These are phyloP conservation scores for Hydriomena furcata DNA, from an alignment of 2,888 invertebrate species.

Conservation along the genomic window DNA sequence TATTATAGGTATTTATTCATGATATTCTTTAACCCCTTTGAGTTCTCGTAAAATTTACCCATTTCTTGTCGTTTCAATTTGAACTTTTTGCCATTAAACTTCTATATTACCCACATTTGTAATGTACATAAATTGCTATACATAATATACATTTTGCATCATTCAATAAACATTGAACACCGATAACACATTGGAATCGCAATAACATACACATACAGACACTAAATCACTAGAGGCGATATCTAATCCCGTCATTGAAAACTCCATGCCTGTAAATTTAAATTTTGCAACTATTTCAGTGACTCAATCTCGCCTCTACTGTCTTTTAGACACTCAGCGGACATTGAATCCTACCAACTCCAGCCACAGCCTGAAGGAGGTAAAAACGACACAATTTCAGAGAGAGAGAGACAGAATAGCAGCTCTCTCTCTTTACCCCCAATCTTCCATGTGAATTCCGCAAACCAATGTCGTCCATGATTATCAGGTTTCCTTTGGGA, in stretches of 20 bases:
- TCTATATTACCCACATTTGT: neutral
- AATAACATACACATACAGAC: slow-evolving; percentile 10
- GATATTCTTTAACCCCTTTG: too few species aligned
- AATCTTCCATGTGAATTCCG: slow-evolving; percentile 8
- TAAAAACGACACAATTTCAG: slow-evolving; percentile 7
- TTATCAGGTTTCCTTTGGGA: slow-evolving; percentile 16
- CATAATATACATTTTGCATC: slow-evolving; percentile 3
- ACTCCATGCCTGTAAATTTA: neutral
- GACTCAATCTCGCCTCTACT: slow-evolving; percentile 2
- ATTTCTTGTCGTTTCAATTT: too few species aligned
- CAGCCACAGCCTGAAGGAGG: neutral
- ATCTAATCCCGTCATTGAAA: neutral
- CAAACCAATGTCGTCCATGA: slow-evolving; percentile 23
- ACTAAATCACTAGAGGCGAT: slow-evolving; percentile 8
- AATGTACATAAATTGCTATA: slow-evolving; percentile 7
- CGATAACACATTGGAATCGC: slow-evolving; percentile 6
- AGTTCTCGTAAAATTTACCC: too few species aligned
- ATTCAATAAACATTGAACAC: slow-evolving; percentile 19
- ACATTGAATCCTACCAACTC: slow-evolving; percentile 7
- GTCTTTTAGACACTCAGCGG: neutral
- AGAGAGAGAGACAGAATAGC: neutral
- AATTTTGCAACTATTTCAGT: neutral
- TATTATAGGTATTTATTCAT: too few species aligned
- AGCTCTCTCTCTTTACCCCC: neutral
- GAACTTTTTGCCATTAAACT: too few species aligned